phyloP scores from a whole-genome alignment of 2,113 vertebrate species.

The Peromyscus leucopus region DNA sequence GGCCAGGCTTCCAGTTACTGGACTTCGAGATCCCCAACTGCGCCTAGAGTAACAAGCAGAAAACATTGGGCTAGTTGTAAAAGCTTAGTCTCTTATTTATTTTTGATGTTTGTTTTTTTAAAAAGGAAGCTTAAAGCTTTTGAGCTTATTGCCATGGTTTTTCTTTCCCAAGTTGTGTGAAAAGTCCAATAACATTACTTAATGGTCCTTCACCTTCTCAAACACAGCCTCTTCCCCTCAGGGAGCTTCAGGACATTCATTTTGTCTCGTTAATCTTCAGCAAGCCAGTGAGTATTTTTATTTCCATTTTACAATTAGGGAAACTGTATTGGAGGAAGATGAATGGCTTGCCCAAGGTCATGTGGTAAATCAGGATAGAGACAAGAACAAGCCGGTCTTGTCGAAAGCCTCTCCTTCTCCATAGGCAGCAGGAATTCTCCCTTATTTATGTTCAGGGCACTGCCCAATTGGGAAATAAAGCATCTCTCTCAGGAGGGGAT shows the following conservation, averaged over 20 bases:
- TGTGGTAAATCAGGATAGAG: conserved; percentile 70
- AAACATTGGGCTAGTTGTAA: background rate
- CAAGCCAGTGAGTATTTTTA: conserved; percentile 64
- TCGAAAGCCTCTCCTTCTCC: background rate
- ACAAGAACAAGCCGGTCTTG: conserved; percentile 6
- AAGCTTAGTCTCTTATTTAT: background rate
- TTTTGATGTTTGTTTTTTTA: background rate
- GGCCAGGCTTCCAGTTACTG: background rate
- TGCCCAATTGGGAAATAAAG: conserved; percentile 56
- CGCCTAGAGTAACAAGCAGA: background rate
- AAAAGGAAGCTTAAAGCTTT: background rate
- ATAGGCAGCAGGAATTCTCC: background rate
- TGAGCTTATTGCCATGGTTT: background rate
- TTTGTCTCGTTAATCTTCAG: conserved; percentile 66
- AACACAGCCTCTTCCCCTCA: background rate
- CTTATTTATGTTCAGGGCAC: conserved; percentile 65
- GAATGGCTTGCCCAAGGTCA: conserved; percentile 77
- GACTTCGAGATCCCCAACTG: no score
- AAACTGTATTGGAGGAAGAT: conserved; percentile 67
- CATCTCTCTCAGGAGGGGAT: background rate
- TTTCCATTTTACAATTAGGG: conserved; percentile 76
- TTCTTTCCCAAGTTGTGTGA: background rate
- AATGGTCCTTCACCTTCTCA: background rate
- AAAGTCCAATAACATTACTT: background rate
- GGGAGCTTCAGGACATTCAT: background rate